Conservation (phyloP, 2,797 vertebrate species). For the Gastrophryne carolinensis region DNA sequence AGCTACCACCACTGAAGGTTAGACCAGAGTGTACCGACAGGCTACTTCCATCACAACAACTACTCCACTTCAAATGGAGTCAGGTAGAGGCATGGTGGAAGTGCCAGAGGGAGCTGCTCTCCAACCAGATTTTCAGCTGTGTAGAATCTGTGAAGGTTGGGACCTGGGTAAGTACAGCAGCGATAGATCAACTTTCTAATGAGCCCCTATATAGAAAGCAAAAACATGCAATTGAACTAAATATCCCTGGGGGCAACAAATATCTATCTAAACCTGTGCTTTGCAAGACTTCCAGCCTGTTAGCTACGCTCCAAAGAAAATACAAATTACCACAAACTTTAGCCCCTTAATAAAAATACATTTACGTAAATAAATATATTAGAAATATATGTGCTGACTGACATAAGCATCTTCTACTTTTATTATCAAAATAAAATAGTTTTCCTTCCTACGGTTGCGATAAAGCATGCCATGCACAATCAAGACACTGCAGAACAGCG, state of each 20-base stretch:
- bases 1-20: no score
- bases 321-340: background rate
- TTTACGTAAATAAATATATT: slow-evolving; percentile 9
- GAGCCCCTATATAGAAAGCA: no score
- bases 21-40: no score
- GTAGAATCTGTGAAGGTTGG: no score
- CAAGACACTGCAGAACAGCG: background rate
- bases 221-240: no score
- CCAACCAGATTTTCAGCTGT: no score
- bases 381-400: background rate
- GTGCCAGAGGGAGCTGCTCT: no score
- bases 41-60: no score
- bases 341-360: background rate
- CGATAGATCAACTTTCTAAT: no score
- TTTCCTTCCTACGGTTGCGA: background rate
- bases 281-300: background rate
- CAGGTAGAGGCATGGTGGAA: no score
- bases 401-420: background rate
- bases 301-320: background rate
- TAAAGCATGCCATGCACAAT: background rate
- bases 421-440: slow-evolving; percentile 14
- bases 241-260: background rate
- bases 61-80: no score
- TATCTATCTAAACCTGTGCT: background rate
- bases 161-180: no score